Conservation (phyloP, 2,888 invertebrate species). For the Meteorus cinctellus region DNA sequence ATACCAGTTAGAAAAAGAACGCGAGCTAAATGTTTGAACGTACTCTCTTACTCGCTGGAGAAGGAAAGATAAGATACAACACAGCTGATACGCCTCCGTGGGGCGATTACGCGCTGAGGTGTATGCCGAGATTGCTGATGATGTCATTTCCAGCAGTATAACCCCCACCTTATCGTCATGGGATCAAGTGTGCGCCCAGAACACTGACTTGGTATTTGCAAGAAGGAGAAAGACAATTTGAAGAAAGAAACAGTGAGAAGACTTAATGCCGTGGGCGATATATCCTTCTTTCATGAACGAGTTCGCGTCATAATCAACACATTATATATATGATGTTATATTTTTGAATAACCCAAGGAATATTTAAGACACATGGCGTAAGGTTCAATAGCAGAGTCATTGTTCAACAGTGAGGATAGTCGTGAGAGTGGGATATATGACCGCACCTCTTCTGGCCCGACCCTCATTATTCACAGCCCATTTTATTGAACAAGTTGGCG, state of each 20-base stretch:
- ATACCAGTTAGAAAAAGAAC: conserved; percentile 47
- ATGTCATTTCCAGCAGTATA: conserved; percentile 69
- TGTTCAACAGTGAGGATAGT: background rate
- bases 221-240: conserved; percentile 44
- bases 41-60: conserved; percentile 25
- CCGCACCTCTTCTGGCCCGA: conserved; percentile 33
- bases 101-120: conserved; percentile 42
- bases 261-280: conserved; percentile 38
- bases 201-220: conserved; percentile 25
- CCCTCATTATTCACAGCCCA: conserved; percentile 52
- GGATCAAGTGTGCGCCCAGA: conserved; percentile 55
- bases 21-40: conserved; percentile 18
- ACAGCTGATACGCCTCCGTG: conserved; percentile 70
- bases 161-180: conserved; percentile 37
- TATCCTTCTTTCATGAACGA: conserved; percentile 37
- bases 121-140: conserved; percentile 62
- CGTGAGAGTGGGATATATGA: background rate
- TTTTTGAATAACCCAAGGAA: background rate
- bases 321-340: conserved; percentile 36
- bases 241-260: conserved; percentile 45
- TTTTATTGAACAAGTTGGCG: conserved; percentile 56
- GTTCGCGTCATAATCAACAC: conserved; percentile 35
- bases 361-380: background rate
- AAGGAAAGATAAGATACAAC: conserved; percentile 71
- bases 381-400: background rate